Base-by-base conservation (phyloP, 2,888 invertebrate genomes). In the Aethes cnicana region DNA sequence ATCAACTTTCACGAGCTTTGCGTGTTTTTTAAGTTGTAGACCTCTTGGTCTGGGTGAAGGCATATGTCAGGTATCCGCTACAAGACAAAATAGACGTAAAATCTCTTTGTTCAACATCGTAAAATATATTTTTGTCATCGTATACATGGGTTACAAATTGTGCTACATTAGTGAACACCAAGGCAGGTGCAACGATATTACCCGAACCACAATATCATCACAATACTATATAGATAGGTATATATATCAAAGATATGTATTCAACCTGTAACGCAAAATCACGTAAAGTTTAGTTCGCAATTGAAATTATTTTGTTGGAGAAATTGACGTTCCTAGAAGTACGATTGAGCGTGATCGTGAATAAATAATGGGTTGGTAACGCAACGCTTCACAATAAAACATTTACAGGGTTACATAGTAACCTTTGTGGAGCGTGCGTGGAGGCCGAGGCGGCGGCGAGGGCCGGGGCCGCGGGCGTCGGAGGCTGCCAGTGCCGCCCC, bases 71-170 rank as follows among this genome's bases (percentile, higher is more conserved):
- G 77, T 84, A 77, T 81, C 57, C 66, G 36, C 52, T 55, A 69
- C 76, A 74, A 80, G 81, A 84, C 77, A 84, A 81, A 79, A 87
- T 88, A 89, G 77, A 86, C 77, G 79, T 85, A 83, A 84, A 86
- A 85, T 84, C 81, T 85, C 81, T 77, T 79, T 71, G 64, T 72
- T 82, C 69, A 89, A 89, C 88, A 86, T 83, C 84, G 84, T 88
- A 89, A 85, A 89, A 88, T 88, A 88, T 85, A 82, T 77, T 77
- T 68, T 59, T 76, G 76, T 80, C 72, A 69, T 89, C 89, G 89
- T 89, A 89, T 89, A 89, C 89, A 86, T 89, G 74, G 86, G 87
- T 89, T 89, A 84, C 89, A 86, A 72, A 84, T 89, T 86, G 89
- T 89, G 88, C 89, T 88, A 86, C 79, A 70, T 71, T 77, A 80